phyloP scores from a whole-genome alignment of 2,797 vertebrate species.

The Aphelocoma californica region DNA sequence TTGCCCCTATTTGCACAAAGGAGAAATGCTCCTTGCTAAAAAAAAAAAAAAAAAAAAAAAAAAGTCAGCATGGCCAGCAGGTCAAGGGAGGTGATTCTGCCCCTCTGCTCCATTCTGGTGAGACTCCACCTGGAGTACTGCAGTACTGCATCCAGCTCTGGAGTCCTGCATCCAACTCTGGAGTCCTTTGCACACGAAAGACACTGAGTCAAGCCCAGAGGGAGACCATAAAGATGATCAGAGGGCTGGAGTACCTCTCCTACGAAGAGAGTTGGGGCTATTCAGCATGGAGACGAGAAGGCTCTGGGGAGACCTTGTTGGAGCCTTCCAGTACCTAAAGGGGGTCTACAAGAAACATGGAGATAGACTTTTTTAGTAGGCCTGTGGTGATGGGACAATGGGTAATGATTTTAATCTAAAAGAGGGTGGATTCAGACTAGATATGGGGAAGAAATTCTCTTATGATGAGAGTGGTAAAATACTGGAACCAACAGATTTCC shows the following conservation, averaged over 20 bases:
- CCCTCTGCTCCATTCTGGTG: neutral
- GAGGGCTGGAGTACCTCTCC: neutral
- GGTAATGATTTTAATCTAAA: neutral
- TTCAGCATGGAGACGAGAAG: neutral
- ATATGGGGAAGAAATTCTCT: neutral
- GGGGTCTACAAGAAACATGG: fast-evolving
- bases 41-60: neutral
- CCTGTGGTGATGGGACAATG: neutral
- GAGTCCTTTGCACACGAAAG: neutral
- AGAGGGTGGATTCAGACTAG: neutral
- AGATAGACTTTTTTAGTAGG: neutral
- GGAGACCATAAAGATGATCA: neutral
- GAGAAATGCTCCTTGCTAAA: neutral
- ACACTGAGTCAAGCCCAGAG: neutral
- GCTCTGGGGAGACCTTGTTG: neutral
- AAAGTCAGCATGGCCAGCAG: neutral
- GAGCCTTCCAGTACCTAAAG: neutral
- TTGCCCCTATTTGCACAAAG: neutral
- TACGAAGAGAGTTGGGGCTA: neutral
- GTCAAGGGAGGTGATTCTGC: neutral
- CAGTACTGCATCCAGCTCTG: neutral
- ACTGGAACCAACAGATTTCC: neutral
- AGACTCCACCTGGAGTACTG: neutral
- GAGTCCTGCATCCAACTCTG: neutral
- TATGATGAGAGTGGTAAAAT: neutral